Base-by-base conservation (phyloP, 2,888 invertebrate genomes). In the Margaritifera margaritifera region DNA sequence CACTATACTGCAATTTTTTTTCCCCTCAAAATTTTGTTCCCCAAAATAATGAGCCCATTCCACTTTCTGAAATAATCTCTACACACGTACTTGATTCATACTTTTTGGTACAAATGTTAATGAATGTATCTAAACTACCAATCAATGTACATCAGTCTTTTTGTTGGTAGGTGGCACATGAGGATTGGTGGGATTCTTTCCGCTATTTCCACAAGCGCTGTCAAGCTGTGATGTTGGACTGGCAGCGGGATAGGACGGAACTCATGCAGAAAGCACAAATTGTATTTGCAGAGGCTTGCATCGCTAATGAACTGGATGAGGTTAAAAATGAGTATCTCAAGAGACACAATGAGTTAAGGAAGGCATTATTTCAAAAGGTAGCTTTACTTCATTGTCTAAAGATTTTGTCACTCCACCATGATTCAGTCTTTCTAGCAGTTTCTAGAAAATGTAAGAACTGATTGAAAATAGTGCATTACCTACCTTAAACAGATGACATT, bases 121-220 rank as follows among this genome's bases (percentile, higher is more conserved):
- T 15, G 24, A 55, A n/a, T 22, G 22, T 51, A 20, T n/a, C 61
- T 5, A 61, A 22, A n/a, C 5, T 61, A 52, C 59, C 59, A 42
- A 18, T 31, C 4, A 5, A 20, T 59, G 20, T 59, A 42, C n/a
- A 42, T 11, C 11, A n/a, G 51, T 54, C 31, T 54, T 19, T 62
- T 31, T 62, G 50, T 68, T 62, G 11, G 19, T 66, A 89, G 89
- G 80, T 88, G 8, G 77, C 80, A 1, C 88, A 89, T 80, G 89
- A 89, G 62, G 81, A 85, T 51, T 89, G 89, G 89, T 87, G 84
- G 82, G 78, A 82, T 65, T 73, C 80, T 20, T 85, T 80, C 77
- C 83, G 83, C 57, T 86, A 86, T 73, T 86, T 85, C 74, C 79
- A 81, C 66, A 83, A 84, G 61, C 77, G 88, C 31, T 77, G 83